phyloP scores from a whole-genome alignment of 2,113 vertebrate genomes.

The Candoia aspera region DNA sequence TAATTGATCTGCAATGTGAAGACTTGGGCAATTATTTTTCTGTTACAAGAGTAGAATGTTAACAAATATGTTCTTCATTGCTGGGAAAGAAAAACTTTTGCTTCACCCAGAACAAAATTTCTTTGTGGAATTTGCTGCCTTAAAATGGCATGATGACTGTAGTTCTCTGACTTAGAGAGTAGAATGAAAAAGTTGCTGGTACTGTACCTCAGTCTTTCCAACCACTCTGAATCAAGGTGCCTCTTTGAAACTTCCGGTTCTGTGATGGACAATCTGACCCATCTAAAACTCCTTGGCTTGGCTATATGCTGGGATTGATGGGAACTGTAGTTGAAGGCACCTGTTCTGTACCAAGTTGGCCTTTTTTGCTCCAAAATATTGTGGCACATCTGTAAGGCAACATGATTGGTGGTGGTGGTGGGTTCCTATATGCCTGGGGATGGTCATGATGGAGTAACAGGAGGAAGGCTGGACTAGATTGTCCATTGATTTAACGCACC shows the following conservation, averaged over 20 bases:
- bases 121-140: neutral
- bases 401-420: neutral
- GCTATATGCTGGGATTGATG: neutral
- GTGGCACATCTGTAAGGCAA: neutral
- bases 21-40: neutral
- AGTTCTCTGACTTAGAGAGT: neutral
- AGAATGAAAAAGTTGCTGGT: neutral
- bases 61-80: neutral
- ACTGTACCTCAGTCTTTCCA: neutral
- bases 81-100: neutral
- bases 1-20: neutral
- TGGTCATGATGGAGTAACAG: neutral
- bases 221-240: neutral
- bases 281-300: neutral
- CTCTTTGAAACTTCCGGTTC: neutral
- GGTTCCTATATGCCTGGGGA: neutral
- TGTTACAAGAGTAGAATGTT: neutral
- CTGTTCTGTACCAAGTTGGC: neutral
- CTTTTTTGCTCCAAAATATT: neutral
- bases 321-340: neutral
- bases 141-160: neutral
- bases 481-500: neutral
- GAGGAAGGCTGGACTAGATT: neutral
- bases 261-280: neutral
- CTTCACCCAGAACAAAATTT: neutral